These are phyloP conservation scores for Physeter macrocephalus DNA, from an alignment of 2,113 vertebrate species.

Conservation along the genomic window DNA sequence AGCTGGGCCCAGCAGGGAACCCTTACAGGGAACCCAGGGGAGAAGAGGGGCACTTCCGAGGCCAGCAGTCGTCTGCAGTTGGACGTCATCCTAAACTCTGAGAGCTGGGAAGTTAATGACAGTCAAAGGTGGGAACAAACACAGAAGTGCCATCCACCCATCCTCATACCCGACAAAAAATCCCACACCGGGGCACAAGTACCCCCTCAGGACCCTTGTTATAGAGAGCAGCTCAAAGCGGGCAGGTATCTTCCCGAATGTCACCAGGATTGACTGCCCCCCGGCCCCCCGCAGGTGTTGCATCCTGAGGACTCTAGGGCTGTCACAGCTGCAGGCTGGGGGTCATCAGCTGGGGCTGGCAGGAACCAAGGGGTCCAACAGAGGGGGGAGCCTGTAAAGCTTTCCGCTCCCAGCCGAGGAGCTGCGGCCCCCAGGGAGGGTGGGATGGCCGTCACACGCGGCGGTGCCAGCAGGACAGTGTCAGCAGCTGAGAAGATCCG, in stretches of 20 bases:
- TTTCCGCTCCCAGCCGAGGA: rapidly evolving
- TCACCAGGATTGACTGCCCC: too few relatives aligned
- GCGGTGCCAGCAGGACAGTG: rapidly evolving
- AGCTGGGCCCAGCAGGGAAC: too few relatives aligned
- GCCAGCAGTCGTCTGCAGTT: rapidly evolving
- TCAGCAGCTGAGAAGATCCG: too few relatives aligned
- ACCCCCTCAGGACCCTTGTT: not conserved
- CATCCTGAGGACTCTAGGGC: rapidly evolving
- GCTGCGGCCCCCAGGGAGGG: not conserved
- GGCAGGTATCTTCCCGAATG: not conserved
- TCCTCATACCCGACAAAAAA: rapidly evolving
- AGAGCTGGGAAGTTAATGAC: not conserved
- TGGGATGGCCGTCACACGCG: not conserved
- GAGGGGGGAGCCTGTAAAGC: not conserved
- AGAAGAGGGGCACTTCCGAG: not conserved
- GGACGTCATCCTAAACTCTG: not conserved
- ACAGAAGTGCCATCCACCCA: not conserved
- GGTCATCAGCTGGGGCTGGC: rapidly evolving
- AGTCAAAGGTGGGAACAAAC: not conserved
- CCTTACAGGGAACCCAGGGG: too few relatives aligned
- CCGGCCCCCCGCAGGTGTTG: not conserved
- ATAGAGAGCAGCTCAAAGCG: too few relatives aligned
- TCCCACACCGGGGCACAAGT: not conserved
- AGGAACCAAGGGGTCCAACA: not conserved
- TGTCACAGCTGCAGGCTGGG: too few relatives aligned